Conservation (phyloP, 1,140 invertebrate species). For the Steinernema feltiae region DNA sequence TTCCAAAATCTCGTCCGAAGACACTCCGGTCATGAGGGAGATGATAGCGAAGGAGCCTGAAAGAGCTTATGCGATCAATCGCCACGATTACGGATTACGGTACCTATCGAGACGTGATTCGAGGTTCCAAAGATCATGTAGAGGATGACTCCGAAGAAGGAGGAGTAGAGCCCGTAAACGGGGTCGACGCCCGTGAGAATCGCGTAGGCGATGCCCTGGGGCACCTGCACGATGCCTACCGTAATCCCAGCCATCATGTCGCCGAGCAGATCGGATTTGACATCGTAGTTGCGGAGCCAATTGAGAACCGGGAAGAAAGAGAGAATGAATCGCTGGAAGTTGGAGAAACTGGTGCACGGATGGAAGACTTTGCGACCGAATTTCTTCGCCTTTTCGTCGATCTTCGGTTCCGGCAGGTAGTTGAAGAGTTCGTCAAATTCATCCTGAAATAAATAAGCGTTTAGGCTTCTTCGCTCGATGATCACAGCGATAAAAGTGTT, state of each 20-base stretch:
- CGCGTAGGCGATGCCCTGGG: constrained; percentile 5
- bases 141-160: background rate
- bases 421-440: constrained; percentile 2
- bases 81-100: background rate
- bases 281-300: background rate
- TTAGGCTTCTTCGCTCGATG: too few relatives aligned
- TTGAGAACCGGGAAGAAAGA: background rate
- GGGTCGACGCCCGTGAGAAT: constrained; percentile 4
- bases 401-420: background rate
- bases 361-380: background rate
- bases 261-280: background rate
- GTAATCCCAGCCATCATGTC: constrained; percentile 8
- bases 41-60: constrained; percentile 4
- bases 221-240: constrained; percentile 8
- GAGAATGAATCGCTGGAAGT: background rate
- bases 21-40: background rate
- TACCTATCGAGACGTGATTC: background rate
- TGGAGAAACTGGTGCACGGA: constrained; percentile 3
- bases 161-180: background rate
- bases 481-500: background rate
- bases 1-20: background rate
- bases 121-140: constrained; percentile 3
- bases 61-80: background rate
- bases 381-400: background rate
- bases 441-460: background rate